These are phyloP conservation scores for Eulithis testata DNA, from an alignment of 2,888 invertebrate species.

Conservation along the genomic window DNA sequence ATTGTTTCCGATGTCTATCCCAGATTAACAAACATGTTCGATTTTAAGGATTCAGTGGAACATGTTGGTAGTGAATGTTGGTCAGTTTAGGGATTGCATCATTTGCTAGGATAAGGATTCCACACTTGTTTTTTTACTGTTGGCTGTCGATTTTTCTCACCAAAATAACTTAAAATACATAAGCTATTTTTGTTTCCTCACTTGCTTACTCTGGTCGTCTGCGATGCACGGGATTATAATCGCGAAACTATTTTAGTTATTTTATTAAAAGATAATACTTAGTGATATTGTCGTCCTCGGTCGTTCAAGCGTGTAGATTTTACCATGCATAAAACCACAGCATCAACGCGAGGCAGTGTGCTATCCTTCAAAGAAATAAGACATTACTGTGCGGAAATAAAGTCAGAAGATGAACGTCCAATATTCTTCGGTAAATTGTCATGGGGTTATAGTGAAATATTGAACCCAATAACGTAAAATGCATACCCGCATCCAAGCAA, in stretches of 20 bases:
- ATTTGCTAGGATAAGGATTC: no score
- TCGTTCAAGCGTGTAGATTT: not conserved
- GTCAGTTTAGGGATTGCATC: conserved; percentile 47
- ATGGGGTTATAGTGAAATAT: not conserved
- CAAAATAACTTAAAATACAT: no score
- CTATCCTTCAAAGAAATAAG: not conserved
- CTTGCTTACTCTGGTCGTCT: no score
- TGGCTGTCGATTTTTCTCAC: no score
- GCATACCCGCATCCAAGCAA: no score
- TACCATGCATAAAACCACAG: not conserved
- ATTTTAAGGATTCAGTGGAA: conserved; percentile 65
- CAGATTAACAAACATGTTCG: conserved; percentile 76
- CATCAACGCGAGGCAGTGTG: not conserved
- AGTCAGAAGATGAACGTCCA: not conserved
- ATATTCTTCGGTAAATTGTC: not conserved
- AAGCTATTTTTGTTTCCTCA: no score
- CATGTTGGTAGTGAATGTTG: conserved; percentile 52
- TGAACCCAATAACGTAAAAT: no score
- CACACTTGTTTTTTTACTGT: no score
- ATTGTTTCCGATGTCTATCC: conserved; percentile 60
- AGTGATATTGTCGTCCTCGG: no score
- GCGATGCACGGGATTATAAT: no score
- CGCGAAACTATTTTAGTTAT: no score
- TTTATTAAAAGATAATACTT: no score
- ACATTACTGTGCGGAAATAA: not conserved